A percentile compares a stretch with the other conserved stretches of the same genome.
Conservation (phyloP, 2,797 vertebrate genomes). For the Simalia tracyae region DNA sequence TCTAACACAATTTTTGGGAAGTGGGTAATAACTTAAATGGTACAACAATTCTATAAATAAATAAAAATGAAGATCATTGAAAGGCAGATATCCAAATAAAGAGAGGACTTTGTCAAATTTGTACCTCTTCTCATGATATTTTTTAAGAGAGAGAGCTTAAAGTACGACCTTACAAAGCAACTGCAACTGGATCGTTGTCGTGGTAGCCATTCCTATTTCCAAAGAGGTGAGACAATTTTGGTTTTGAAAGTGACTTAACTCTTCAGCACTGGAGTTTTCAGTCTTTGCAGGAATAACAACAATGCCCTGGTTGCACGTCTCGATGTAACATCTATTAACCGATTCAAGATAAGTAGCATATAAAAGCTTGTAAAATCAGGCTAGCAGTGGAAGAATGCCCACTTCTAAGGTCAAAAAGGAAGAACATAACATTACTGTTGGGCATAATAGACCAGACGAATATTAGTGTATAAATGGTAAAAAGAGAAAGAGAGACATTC, state of each 20-base stretch:
- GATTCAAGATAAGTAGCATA: background rate
- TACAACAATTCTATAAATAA: too few species aligned
- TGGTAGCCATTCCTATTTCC: background rate
- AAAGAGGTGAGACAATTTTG: background rate
- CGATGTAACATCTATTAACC: background rate
- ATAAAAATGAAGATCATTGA: background rate
- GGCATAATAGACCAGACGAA: constrained; percentile 40
- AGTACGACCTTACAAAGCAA: too few species aligned
- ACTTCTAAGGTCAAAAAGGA: constrained; percentile 42
- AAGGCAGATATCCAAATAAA: background rate
- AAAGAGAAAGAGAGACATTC: constrained; percentile 48
- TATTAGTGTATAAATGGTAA: constrained; percentile 57
- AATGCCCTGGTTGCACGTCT: background rate
- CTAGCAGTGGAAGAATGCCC: constrained; percentile 7
- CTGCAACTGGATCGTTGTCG: background rate
- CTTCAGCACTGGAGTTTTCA: background rate
- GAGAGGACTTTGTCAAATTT: background rate
- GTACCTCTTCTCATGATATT: too few species aligned
- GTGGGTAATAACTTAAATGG: too few species aligned
- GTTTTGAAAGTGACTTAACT: background rate
- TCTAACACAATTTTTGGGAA: too few species aligned
- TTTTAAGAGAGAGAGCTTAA: background rate
- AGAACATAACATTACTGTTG: constrained; percentile 31
- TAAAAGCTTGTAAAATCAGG: constrained; percentile 12
- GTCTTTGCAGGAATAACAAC: background rate